Base-by-base conservation (phyloP, 2,888 invertebrate genomes). In the Phengaris alcon region DNA sequence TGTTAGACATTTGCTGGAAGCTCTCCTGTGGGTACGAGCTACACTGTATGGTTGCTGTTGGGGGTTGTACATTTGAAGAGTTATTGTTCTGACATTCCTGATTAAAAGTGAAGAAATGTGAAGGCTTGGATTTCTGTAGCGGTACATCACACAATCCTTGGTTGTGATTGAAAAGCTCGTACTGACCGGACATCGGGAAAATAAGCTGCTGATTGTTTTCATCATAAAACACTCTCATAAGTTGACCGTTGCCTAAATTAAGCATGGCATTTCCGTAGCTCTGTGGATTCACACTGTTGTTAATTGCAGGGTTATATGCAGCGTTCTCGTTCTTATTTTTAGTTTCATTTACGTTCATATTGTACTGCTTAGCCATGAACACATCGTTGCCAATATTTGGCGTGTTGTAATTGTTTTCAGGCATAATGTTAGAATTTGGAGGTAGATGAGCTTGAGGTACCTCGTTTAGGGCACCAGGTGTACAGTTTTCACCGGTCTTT, bases 121-220 rank as follows among this genome's bases (percentile, higher is more conserved):
- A 59, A 3, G 90, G 86, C 78, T 88, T 89, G 3, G 88, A 79
- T 68, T 86, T 80, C 77, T 88, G 91, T 75, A 90, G 75, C 0
- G 91, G 89, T 75, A 87, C 82, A 76, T 93, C 93, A 13, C 88
- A 84, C 55, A 88, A 79, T 6, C 88, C 88, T 79, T 89, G 91
- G 76, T 88, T 90, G 76, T 89, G 88, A 79, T 89, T 91, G 79
- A 93, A 93, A 54, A 91, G 84, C 79, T 94, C 94, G 79, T 93
- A 94, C 82, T 93, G 92, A 77, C 90, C 89, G 77, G 90, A 84
- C 87, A 91, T 88, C 1, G 93, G 93, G 69, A 94, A 88, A 75
- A 93, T 91, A 15, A 91, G 87, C 76, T 90, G 92, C 80, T 91
- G 90, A 79, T 91, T 92, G 81, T 92, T 93, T 82, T 93, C 90